A percentile compares a stretch with the other conserved stretches of the same genome.
These are phyloP conservation scores for Allolobophora icterica DNA, from an alignment of 2,888 invertebrate species.

Conservation along the genomic window DNA sequence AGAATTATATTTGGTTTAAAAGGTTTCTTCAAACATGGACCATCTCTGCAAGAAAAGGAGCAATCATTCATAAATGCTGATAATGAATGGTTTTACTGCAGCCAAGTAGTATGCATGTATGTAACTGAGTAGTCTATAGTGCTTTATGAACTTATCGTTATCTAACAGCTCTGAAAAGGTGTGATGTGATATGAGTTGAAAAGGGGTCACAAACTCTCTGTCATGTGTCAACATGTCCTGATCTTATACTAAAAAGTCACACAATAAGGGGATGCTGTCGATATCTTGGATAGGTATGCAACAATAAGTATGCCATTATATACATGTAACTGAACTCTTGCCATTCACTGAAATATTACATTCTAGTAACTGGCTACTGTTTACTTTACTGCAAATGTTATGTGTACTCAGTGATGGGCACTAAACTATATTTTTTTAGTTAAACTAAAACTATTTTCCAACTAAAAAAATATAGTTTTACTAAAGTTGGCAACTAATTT, in stretches of 20 bases:
- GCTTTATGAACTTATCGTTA: background rate
- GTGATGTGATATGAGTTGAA: too few relatives aligned
- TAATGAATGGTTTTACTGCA: background rate
- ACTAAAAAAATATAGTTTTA: too few relatives aligned
- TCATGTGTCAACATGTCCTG: background rate
- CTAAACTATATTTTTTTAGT: too few relatives aligned
- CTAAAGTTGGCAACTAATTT: too few relatives aligned
- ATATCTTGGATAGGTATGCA: background rate
- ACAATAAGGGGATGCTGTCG: background rate
- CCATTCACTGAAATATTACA: background rate
- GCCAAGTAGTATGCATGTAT: background rate
- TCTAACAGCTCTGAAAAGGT: background rate
- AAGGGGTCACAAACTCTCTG: background rate
- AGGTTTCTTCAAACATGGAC: background rate
- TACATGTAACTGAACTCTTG: background rate
- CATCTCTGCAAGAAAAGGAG: background rate
- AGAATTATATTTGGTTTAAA: too few relatives aligned
- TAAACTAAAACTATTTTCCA: too few relatives aligned
- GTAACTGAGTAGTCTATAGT: background rate
- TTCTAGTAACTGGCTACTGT: background rate
- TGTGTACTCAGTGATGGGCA: too few relatives aligned
- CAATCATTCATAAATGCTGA: background rate
- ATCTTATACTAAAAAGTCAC: background rate
- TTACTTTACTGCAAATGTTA: too few relatives aligned
- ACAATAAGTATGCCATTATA: too few relatives aligned